phyloP scores from a whole-genome alignment of 1,140 invertebrate genomes.

The Cylas formicarius region DNA sequence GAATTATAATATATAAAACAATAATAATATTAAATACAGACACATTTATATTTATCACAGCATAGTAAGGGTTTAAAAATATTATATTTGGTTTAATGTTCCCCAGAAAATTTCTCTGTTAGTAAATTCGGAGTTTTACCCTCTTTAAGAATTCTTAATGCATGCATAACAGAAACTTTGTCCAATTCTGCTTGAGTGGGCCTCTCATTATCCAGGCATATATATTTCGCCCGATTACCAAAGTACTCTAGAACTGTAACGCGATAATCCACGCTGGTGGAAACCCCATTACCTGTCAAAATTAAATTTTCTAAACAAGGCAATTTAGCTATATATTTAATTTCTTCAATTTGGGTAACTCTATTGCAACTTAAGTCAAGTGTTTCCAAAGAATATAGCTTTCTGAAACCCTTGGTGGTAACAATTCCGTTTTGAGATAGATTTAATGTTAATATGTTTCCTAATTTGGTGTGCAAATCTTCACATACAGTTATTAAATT shows the following conservation, averaged over 20 bases:
- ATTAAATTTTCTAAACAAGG: conserved; percentile 81
- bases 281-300: conserved; percentile 84
- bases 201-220: conserved; percentile 80
- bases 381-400: conserved; percentile 75
- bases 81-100: too few species aligned
- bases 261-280: conserved; percentile 80
- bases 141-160: conserved; percentile 55
- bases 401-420: conserved; percentile 68
- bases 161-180: conserved; percentile 81
- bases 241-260: conserved; percentile 82
- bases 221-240: conserved; percentile 63
- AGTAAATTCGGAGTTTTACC: conserved; percentile 32
- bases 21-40: too few species aligned
- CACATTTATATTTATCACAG: too few species aligned
- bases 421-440: conserved; percentile 79
- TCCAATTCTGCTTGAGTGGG: conserved; percentile 83
- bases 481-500: conserved; percentile 65
- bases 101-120: conserved; percentile 7
- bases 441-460: conserved; percentile 82
- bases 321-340: conserved; percentile 68
- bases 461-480: conserved; percentile 76
- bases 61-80: too few species aligned
- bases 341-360: conserved; percentile 72
- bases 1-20: too few species aligned
- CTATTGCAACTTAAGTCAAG: conserved; percentile 82